Evolutionary conservation across 2,113 vertebrate genomes (phyloP).

Genomic region (Atractosteus spatula): DNA sequence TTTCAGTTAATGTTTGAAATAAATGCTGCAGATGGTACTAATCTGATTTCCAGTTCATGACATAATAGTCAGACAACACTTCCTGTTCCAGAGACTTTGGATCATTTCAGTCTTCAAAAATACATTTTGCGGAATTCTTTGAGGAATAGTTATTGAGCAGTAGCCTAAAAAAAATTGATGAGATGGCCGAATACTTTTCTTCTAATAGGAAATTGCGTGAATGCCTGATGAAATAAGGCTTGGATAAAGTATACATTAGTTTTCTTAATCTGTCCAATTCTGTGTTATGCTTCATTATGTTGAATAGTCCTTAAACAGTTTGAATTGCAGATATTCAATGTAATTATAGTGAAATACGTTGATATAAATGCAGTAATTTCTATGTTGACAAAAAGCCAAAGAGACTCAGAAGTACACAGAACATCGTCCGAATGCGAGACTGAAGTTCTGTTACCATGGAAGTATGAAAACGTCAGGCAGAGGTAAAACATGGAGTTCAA

Average conservation of each 20-base stretch:
- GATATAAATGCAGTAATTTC: conserved; percentile 37
- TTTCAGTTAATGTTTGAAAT: conserved; percentile 29
- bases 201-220: conserved; percentile 48
- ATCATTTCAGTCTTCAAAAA: conserved; percentile 16
- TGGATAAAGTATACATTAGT: conserved; percentile 28
- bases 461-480: conserved; percentile 15
- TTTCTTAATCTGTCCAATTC: conserved; percentile 27
- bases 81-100: conserved; percentile 20
- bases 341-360: conserved; percentile 39
- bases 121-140: conserved; percentile 13
- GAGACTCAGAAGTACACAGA: conserved; percentile 8
- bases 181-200: conserved; percentile 21
- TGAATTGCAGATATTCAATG: conserved; percentile 42
- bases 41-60: conserved; percentile 13
- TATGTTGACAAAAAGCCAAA: conserved; percentile 34
- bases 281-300: conserved; percentile 36
- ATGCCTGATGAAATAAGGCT: conserved; percentile 40
- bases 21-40: conserved; percentile 15
- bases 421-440: conserved; percentile 24
- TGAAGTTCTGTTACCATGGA: conserved; percentile 32
- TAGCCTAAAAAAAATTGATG: conserved; percentile 9
- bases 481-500: conserved; percentile 31
- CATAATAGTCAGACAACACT: conserved; percentile 18
- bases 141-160: conserved; percentile 13
- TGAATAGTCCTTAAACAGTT: conserved; percentile 38